Base-by-base conservation (phyloP, 2,113 vertebrate genomes). In the Myrmophylax atrothorax region DNA sequence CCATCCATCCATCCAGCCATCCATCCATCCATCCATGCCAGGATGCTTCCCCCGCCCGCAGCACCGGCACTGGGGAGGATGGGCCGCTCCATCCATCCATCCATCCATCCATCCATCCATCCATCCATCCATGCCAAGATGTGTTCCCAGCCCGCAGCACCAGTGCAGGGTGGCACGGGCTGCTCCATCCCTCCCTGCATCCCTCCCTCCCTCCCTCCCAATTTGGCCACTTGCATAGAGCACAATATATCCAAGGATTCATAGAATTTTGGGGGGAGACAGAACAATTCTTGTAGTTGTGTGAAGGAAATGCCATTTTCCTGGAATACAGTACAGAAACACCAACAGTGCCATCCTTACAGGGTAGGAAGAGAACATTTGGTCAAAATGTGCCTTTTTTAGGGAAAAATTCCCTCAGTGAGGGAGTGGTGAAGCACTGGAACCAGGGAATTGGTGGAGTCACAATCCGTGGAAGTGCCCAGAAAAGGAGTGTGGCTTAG, bases 401-500 rank as follows among this genome's bases (percentile, higher is more conserved):
- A 31, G 62, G 40, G 53, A 25, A 31, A 18, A 42, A 25, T 24
- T 31, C 17, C 8, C 42, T 40, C 13, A 1, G 31, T 50, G 52
- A 10, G 49, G 70, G 52, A 42, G 50, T 24, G 28, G 15, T 29
- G 15, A 9, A 56, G 6, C 60, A 20, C n/a, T 29, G 60, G 24
- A 5, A 56, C 18, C 18, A 40, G 60, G 73, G 60, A 23, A 20
- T 19, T 24, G 52, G 4, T 24, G 35, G 60, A 12, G 31, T 49
- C 29, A 7, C 60, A n/a, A 0, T 19, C 52, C 40, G 52, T n/a
- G 52, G 33, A 40, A 59, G 6, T 55, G n/a, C 18, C 35, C 29
- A 28, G 4, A 8, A 17, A 24, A 2, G 0, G 2, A 25, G 49
- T 63, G 58, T 17, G 60, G 29, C 25, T 58, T 24, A 16, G 25